These are phyloP conservation scores for Ceramica pisi DNA, from an alignment of 2,888 invertebrate genomes.

Conservation along the genomic window DNA sequence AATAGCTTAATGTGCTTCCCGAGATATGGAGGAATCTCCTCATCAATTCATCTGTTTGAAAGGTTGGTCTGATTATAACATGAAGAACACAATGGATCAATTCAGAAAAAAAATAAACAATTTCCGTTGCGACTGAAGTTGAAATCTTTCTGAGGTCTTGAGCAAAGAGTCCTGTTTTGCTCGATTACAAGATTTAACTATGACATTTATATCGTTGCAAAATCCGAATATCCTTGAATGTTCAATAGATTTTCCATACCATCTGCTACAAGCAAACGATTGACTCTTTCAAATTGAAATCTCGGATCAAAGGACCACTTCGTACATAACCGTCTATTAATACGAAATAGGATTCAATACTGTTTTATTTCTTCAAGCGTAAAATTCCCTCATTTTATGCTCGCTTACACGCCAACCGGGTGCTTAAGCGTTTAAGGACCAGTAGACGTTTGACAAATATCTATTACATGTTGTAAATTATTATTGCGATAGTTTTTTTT, in stretches of 20 bases:
- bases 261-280: neutral
- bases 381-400: slow-evolving; percentile 54
- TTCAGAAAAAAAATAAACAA: no score
- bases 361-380: slow-evolving; percentile 55
- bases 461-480: slow-evolving; percentile 46
- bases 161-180: neutral
- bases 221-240: neutral
- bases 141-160: neutral
- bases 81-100: no score
- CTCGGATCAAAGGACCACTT: slow-evolving; percentile 32
- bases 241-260: slow-evolving; percentile 9
- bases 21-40: no score
- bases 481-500: slow-evolving; percentile 29
- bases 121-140: no score
- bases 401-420: slow-evolving; percentile 37
- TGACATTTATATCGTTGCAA: neutral
- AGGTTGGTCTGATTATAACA: no score
- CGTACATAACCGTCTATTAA: slow-evolving; percentile 30
- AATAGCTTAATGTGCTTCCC: no score
- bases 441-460: slow-evolving; percentile 52
- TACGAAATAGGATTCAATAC: slow-evolving; percentile 43
- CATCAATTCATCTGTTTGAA: no score
- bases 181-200: neutral
- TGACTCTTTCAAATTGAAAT: slow-evolving; percentile 26
- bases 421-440: slow-evolving; percentile 44